Base-by-base conservation (phyloP, 2,888 invertebrate genomes). In the Andrena dorsata region DNA sequence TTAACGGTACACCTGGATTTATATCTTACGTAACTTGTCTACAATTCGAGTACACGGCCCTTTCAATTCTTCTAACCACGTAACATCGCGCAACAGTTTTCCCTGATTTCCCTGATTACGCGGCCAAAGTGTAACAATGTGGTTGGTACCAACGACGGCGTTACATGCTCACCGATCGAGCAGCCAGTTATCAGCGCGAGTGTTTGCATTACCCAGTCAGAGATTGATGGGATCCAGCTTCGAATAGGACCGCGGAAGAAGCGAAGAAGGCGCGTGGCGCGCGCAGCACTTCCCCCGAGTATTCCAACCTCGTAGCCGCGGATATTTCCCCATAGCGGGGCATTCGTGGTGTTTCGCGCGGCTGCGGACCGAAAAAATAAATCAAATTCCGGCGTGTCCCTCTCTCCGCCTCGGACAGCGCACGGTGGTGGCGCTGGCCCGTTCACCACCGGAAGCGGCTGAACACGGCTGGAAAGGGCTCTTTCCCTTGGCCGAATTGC, bases 261-360 rank as follows among this genome's bases (percentile, higher is more conserved):
- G 13, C 41, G 41, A 0, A 3, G 13, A 41, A 20, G n/a, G 41
- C 20, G 2, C 63, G 47, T 28, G 16, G 35, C 13, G 28, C 51
- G 23, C 47, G 23, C 30, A 20, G 7, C 51, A 32, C 64, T 41
- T 41, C 41, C 28, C 26, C 64, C 69, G 28, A 26, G 16, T 65
- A 84, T 84, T 72, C 80, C 23, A 20, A 63, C 74, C 76, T 65
- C 47, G 76, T 84, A 56, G 28, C 53, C 41, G 61, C 35, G 49
- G 71, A 77, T 69, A 74, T 84, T 84, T 84, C 84, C 70, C 74
- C 84, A 80, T 70, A 64, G 10, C 64, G 49, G 77, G 84, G 68
- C 84, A 74, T 77, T 75, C 77, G 63, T 58, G 7, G 8, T 47
- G 60, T 69, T 49, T 76, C 66, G 53, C 56, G 41, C 16, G 26